These are phyloP conservation scores for Drosophila sucinea DNA, from an alignment of 1,140 invertebrate genomes.

Conservation along the genomic window DNA sequence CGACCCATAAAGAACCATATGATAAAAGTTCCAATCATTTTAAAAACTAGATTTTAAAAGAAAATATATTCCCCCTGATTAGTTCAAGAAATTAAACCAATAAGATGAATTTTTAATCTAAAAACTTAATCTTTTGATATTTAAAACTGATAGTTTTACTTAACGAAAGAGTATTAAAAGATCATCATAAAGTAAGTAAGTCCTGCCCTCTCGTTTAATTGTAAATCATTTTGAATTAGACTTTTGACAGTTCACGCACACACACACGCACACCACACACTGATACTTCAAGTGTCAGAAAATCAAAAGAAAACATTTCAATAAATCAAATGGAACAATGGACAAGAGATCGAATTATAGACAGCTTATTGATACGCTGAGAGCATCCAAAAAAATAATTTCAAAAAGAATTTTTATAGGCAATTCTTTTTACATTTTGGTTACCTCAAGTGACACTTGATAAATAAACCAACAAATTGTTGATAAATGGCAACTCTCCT, in stretches of 20 bases:
- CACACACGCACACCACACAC: neutral
- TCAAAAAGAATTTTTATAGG: constrained; percentile 17
- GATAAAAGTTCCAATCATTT: too few relatives aligned
- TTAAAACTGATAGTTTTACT: too few relatives aligned
- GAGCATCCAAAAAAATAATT: constrained; percentile 16
- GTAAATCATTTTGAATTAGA: constrained; percentile 13
- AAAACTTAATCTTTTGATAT: too few relatives aligned
- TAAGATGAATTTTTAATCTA: too few relatives aligned
- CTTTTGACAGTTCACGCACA: constrained; percentile 38
- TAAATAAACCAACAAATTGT: constrained; percentile 17
- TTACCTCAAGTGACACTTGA: constrained; percentile 35
- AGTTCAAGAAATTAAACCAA: too few relatives aligned
- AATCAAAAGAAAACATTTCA: constrained; percentile 66
- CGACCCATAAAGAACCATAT: too few relatives aligned
- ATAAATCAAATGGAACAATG: constrained; percentile 64
- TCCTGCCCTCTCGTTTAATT: neutral
- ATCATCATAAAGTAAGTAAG: neutral
- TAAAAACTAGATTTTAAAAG: too few relatives aligned
- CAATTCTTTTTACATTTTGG: constrained; percentile 36
- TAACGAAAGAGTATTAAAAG: neutral
- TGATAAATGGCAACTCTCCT: constrained; percentile 59
- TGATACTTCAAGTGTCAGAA: constrained; percentile 49
- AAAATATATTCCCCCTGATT: too few relatives aligned
- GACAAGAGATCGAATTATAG: constrained; percentile 37
- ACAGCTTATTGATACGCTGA: constrained; percentile 47